Percentiles rank a stretch among this genome's conserved stretches.
phyloP scores from a whole-genome alignment of 2,797 vertebrate genomes.

The Acestrorhynchus altus region DNA sequence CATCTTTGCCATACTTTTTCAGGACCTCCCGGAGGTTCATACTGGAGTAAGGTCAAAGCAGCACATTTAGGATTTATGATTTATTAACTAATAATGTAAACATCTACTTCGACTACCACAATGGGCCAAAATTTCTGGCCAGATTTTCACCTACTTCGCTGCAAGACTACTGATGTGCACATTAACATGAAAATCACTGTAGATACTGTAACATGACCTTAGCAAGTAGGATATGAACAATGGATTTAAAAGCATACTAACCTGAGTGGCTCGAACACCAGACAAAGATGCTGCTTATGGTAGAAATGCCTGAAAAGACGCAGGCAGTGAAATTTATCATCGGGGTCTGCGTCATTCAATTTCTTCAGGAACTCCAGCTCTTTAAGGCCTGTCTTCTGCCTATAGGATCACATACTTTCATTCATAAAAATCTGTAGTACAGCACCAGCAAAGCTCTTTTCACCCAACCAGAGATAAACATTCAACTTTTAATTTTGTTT shows the following conservation, averaged over 20 bases:
- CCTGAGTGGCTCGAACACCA: conserved; percentile 98
- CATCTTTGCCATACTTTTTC: conserved; percentile 98
- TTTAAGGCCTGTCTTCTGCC: conserved; percentile 98
- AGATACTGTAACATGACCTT: neutral
- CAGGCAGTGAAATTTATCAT: conserved; percentile 99
- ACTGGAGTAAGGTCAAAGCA: conserved; percentile 66
- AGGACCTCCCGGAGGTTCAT: conserved; percentile 98
- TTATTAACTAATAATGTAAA: conserved; percentile 21
- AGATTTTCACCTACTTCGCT: neutral
- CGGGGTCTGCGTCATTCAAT: conserved; percentile 96
- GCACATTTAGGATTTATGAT: neutral
- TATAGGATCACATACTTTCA: conserved; percentile 62
- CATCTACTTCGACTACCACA: neutral
- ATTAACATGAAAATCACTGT: no score
- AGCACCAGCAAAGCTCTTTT: neutral
- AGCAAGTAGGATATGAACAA: neutral
- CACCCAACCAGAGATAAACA: neutral
- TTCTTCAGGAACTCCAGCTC: conserved; percentile 98
- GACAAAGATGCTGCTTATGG: conserved; percentile 98
- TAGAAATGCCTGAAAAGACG: conserved; percentile 97
- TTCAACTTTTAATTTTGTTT: neutral
- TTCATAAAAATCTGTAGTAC: neutral
- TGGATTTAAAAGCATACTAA: conserved; percentile 59
- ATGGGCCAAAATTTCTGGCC: neutral
- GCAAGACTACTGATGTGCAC: neutral